Evolutionary conservation across 1,140 invertebrate genomes (phyloP), one percentile per base, ranked within the genome.

Genomic region (Diachasmimorpha longicaudata): DNA sequence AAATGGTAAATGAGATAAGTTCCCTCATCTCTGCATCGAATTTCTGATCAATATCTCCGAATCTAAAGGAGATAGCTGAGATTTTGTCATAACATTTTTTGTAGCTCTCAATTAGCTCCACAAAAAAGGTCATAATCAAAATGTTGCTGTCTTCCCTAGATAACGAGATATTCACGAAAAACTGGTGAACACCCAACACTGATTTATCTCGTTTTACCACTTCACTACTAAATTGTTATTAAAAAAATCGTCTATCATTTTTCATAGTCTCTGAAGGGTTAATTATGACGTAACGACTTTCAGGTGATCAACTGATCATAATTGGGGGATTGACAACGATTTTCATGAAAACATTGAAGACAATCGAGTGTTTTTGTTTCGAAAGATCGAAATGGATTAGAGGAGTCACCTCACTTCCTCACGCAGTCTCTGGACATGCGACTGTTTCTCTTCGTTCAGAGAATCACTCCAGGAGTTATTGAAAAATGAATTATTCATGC

Each of bases 291-390:
- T 31, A 14, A 52, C 1, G 16, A 31, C 58, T 52, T 52, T 39
- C 21, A 87, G 86, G 82, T 21, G 77, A 85, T 42, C 91, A 91
- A 77, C 87, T 92, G 74, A 84, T 92, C 44, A 90, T 92, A 31
- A 90, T 92, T 72, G 92, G 91, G 44, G 92, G 92, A 9, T 89
- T 92, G 14, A 92, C 91, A 4, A 92, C 91, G 1, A 88, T 89
- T 70, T 90, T 91, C 80, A 91, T 91, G 91, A 86, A 89, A 71
- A 91, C 91, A 2, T 78, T 92, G 5, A 91, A 86, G 81, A 91
- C 89, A 77, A 90, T 91, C 3, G 91, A 93, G 80, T 92, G 91
- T 77, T 92, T 88, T 76, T 92, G 91, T 78, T 90, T 87, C 70
- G 87, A 91, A 78, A 86, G 89, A 42, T 87, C 87, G 74, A 89